A percentile compares a stretch with the other conserved stretches of the same genome.
phyloP scores from a whole-genome alignment of 2,797 vertebrate genomes.

The Eleutherodactylus coqui region DNA sequence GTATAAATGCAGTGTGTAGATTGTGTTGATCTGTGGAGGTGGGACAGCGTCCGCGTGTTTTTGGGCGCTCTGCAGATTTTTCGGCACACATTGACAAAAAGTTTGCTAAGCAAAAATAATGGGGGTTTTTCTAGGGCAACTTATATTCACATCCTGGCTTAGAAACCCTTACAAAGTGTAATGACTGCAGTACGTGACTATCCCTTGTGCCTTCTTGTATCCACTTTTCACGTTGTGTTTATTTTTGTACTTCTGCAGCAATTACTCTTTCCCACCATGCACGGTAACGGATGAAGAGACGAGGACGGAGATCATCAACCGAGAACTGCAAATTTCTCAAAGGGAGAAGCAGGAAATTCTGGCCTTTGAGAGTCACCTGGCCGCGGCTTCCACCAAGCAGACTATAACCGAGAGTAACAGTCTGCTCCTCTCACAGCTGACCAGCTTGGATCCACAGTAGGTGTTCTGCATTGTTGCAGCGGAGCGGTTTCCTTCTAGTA shows the following conservation, averaged over 20 bases:
- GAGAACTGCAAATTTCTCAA: conserved; percentile 94
- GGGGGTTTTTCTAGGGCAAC: too few species aligned
- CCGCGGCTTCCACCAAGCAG: conserved; percentile 96
- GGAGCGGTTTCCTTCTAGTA: not conserved
- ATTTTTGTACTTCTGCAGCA: conserved; percentile 73
- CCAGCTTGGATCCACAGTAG: conserved; percentile 96
- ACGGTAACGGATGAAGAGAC: conserved; percentile 95
- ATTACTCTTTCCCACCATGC: conserved; percentile 94
- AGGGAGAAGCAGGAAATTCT: conserved; percentile 97
- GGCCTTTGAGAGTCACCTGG: conserved; percentile 96
- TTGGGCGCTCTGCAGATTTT: too few species aligned
- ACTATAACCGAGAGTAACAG: conserved; percentile 98
- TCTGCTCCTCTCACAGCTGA: conserved; percentile 93
- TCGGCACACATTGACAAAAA: too few species aligned
- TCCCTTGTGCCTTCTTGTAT: not conserved
- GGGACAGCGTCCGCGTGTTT: too few species aligned
- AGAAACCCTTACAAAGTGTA: not conserved
- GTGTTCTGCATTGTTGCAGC: conserved; percentile 49
- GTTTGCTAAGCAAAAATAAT: too few species aligned
- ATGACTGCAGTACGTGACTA: not conserved
- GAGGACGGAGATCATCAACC: conserved; percentile 92
- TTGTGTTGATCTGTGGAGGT: too few species aligned
- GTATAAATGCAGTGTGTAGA: not conserved
- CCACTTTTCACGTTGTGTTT: not conserved
- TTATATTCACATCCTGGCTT: too few species aligned